A percentile compares a stretch with the other conserved stretches of the same genome.
phyloP scores from a whole-genome alignment of 2,797 vertebrate genomes.

The Pangasius krempfi region DNA sequence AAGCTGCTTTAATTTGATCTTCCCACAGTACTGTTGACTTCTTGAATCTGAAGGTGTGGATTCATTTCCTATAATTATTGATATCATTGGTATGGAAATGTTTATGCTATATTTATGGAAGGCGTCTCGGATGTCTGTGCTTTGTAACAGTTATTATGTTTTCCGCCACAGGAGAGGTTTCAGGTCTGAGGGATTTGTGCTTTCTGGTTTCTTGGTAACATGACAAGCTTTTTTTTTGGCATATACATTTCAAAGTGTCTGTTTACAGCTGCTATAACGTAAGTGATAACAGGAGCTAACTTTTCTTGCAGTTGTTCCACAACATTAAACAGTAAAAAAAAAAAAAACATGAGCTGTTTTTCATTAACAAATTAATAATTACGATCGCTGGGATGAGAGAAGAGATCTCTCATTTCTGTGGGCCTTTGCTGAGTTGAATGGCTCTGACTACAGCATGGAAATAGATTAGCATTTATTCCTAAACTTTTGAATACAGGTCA shows the following conservation, averaged over 20 bases:
- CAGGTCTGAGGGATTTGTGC: not conserved
- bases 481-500: not conserved
- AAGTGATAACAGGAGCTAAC: not conserved
- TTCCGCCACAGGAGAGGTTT: not conserved
- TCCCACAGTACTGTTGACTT: not conserved
- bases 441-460: not conserved
- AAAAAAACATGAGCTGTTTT: not conserved
- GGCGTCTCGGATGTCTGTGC: not conserved
- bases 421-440: not conserved
- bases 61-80: not conserved
- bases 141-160: not conserved
- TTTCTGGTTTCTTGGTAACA: not conserved
- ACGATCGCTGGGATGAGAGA: not conserved
- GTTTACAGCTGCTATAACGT: not conserved
- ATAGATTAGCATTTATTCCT: not conserved
- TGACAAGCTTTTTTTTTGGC: not conserved
- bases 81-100: not conserved
- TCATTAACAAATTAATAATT: not conserved
- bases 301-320: not conserved
- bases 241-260: not conserved
- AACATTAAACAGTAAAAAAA: not conserved
- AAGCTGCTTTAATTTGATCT: not conserved
- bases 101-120: not conserved
- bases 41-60: conserved; percentile 1
- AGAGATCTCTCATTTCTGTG: not conserved